Evolutionary conservation across 1,140 invertebrate genomes (phyloP), one percentile per base, ranked within the genome.

Genomic region (Philotrypesis tridentata): DNA sequence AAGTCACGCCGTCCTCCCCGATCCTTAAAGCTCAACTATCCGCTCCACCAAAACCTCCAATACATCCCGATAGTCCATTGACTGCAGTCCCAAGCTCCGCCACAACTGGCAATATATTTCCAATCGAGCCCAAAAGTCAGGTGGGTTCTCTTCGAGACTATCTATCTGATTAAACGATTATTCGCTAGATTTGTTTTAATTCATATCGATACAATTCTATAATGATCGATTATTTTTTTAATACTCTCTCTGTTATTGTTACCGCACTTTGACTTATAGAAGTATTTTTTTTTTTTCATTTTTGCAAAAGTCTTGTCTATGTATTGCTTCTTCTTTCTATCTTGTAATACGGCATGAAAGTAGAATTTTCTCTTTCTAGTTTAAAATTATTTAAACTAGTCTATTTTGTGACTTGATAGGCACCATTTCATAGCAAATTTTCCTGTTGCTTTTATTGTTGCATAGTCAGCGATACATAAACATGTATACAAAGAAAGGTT

Each of bases 21-120:
- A 96, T 96, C 89, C 93, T 96, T 25, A 96, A 96, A 92, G 95
- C 95, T 86, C 95, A 96, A 89, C 92, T 96, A 79, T 95, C 95
- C 88, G 94, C 95, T 83, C 95, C 95, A 80, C 93, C 94, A 73
- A 95, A 94, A 91, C 91, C 91, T 86, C 87, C 89, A 80, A 84
- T 83, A 84, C 87, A 67, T 33, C 17, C 40, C 11, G 77, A 12
- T 78, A 48, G 37, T 72, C 65, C 72, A 23, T 77, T 61, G 29
- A 63, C 68, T 23, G 55, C 87, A 88, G 85, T 88, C 88, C 89
- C 87, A 88, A 91, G 87, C 88, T 88, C 89, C 88, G 89, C 90
- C 89, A 89, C 89, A 55, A 72, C 48, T 86, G 92, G 81, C 81
- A 79, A 79, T 61, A 61, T 55, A 23, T 17, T 77, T 63, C 67